Evolutionary conservation across 1,140 invertebrate genomes (phyloP), one percentile per base, ranked within the genome.

Genomic region (Drosophila triauraria): DNA sequence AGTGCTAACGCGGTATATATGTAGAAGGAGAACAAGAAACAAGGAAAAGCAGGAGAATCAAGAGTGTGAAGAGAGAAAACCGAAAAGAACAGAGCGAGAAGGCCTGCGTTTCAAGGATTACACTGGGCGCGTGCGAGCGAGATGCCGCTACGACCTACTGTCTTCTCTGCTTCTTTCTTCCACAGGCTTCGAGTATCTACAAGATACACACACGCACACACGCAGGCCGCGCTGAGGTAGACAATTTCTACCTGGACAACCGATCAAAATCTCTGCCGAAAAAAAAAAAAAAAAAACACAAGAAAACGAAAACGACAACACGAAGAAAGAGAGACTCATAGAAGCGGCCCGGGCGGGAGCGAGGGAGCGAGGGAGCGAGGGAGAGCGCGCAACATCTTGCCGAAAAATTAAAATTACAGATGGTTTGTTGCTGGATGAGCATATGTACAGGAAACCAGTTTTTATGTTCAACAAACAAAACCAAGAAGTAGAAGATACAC

Each of bases 361-460:
- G 60, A n/a, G 35, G 23, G 10, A 42, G 23, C 12, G 30, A 6
- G 46, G 32, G 25, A 7, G 44, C 23, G 47, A 15, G 47, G 12
- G 51, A 3, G 43, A 38, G n/a, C 30, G 27, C n/a, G 30, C 74
- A 77, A 78, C 53, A 80, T 80, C 77, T 80, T 74, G 77, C 77
- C 77, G 69, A 80, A 80, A 72, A 88, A 90, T 88, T 88, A 88
- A 90, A 88, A 88, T 90, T 90, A 88, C 85, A 88, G 85, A 90
- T 90, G 81, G 84, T 83, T 88, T 75, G 78, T 86, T 71, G 78
- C 85, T 90, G 84, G 81, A 90, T 81, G 85, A 90, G 85, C 85
- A 90, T 90, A 88, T 88, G 85, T 90, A 88, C 85, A 88, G 85
- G 85, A 88, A 88, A 88, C 85, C 85, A 88, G 85, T 88, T 88